Conservation (phyloP, 2,888 invertebrate genomes). For the Ceramica pisi region DNA sequence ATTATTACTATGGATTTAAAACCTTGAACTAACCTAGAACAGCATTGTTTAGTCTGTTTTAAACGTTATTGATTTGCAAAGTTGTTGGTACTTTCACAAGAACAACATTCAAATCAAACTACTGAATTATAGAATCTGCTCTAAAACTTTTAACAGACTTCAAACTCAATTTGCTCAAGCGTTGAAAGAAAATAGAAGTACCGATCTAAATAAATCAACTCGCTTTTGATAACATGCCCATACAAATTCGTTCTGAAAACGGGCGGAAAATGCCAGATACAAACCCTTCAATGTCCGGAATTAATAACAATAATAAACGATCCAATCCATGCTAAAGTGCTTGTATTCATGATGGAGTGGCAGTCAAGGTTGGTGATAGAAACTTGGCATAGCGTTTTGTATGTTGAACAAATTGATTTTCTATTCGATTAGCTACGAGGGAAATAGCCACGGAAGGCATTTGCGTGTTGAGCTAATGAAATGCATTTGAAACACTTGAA, state of each 20-base stretch:
- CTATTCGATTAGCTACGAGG: constrained; percentile 30
- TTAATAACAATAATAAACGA: constrained; percentile 32
- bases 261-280: constrained; percentile 14
- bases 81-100: constrained; percentile 17
- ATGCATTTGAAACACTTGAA: constrained; percentile 55
- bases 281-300: constrained; percentile 3
- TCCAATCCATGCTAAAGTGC: constrained; percentile 13
- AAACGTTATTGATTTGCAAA: constrained; percentile 27
- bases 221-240: not conserved
- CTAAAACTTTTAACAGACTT: constrained; percentile 17
- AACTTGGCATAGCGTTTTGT: constrained; percentile 31
- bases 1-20: not conserved
- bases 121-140: constrained; percentile 28
- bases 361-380: constrained; percentile 31
- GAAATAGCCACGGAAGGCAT: constrained; percentile 48
- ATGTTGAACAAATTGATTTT: constrained; percentile 49
- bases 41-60: constrained; percentile 13
- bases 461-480: constrained; percentile 55
- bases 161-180: constrained; percentile 19
- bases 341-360: constrained; percentile 14
- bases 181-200: constrained; percentile 16
- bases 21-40: constrained; percentile 25
- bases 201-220: constrained; percentile 17
- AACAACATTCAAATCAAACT: constrained; percentile 22
- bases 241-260: constrained; percentile 16